Evolutionary conservation across 2,113 vertebrate genomes (phyloP), one percentile per base, ranked within the genome.

Genomic region (Ciconia stormi): DNA sequence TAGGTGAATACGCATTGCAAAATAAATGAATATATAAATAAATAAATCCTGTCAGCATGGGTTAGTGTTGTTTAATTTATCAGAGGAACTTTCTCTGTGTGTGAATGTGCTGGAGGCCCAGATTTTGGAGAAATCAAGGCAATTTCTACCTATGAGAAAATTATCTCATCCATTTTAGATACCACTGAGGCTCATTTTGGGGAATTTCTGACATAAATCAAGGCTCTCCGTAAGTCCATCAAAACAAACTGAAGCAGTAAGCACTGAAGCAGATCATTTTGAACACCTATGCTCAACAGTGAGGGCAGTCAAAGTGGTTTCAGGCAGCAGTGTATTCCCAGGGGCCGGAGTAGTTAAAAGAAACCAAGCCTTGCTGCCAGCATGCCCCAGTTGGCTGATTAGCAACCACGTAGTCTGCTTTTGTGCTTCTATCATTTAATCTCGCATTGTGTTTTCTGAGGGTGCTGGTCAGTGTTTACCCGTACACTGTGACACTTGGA

Each of bases 151-250:
- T 88, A 58, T 81, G 72, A 96, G 85, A 94, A 97, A 84, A 98
- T 97, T 93, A 96, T 70, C 85, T 96, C 90, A 93, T 93, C 87
- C 92, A 78, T 91, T 95, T 92, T 89, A 94, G 83, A 55, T 77
- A 79, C 82, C 49, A 73, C 20, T 63, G n/a, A 38, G 29, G 42
- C 53, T 97, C 22, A 11, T 95, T 93, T 82, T 72, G 50, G 59
- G n/a, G 53, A 77, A 88, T 78, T 94, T 84, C 56, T 52, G 76
- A 62, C 80, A 56, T 78, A 93, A 96, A 94, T 87, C 86, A 93
- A 88, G 71, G 46, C 44, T 78, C 26, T 47, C 44, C 32, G 2
- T 29, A 81, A 92, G 92, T 91, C 93, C 96, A 91, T 96, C 93
- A 84, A 71, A 93, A 95, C 32, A 91, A 93, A 87, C 38, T 18